Evolutionary conservation across 2,888 invertebrate species (phyloP).

Genomic region (Yponomeuta evonymella): DNA sequence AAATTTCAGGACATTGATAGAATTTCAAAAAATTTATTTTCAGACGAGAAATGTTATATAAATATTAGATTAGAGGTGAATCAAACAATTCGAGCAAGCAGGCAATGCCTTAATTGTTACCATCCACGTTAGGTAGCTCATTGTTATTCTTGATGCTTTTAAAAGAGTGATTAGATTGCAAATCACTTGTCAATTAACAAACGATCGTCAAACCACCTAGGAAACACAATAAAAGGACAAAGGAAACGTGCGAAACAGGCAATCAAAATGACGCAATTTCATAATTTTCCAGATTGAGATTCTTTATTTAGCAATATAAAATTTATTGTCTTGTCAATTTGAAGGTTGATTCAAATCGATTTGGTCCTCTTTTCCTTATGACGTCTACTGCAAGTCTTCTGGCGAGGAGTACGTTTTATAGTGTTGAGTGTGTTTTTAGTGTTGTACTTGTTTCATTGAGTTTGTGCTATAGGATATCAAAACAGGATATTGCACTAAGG

Average conservation of each 20-base stretch:
- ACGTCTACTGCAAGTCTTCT: constrained; percentile 12
- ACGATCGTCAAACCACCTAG: background rate
- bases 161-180: background rate
- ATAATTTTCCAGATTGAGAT: background rate
- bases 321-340: background rate
- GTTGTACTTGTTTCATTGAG: too few species aligned
- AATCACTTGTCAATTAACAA: background rate
- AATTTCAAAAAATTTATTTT: too few species aligned
- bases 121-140: background rate
- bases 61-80: too few species aligned
- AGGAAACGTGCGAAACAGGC: background rate
- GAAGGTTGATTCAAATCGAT: constrained; percentile 21
- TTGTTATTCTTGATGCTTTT: background rate
- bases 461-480: too few species aligned
- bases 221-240: background rate
- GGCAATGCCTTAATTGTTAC: background rate
- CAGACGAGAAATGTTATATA: too few species aligned
- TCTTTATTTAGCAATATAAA: constrained; percentile 2
- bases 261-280: background rate
- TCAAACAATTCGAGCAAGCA: background rate
- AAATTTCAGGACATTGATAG: too few species aligned
- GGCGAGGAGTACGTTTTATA: too few species aligned
- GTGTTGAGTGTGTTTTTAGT: too few species aligned
- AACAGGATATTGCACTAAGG: too few species aligned
- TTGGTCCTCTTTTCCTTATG: constrained; percentile 19